Base-by-base conservation (phyloP, 2,888 invertebrate species). In the Athrips mouffetella region DNA sequence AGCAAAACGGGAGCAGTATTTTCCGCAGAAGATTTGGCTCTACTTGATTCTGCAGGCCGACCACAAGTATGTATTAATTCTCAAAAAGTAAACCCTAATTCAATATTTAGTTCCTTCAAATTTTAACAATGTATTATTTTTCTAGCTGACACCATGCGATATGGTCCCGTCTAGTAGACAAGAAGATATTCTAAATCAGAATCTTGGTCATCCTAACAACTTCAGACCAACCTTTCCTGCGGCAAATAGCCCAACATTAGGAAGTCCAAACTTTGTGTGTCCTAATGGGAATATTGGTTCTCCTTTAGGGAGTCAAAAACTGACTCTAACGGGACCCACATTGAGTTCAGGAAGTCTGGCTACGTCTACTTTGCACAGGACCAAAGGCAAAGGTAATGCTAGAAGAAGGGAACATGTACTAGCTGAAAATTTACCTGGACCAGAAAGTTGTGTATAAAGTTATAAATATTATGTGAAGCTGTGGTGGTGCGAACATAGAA, bases 391-490 rank as follows among this genome's bases (percentile, higher is more conserved):
- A 84, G 73, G 75, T 1, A 82, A 82, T 49, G 75, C 77, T 2
- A 65, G 91, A 63, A 89, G 92, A 76, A 91, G 92, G 82, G 94
- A 94, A 77, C 94, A 93, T 70, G 94, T 95, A 50, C 91, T 96
- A 65, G 94, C 95, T 45, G 95, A 95, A 76, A 93, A 94, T 61
- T 91, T 96, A 76, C 96, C 96, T 23, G 96, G 96, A 52, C 96
- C 95, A 33, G 96, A 96, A 79, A 96, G 95, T 88, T 96, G 96
- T 87, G 96, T 96, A 74, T 96, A 65, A 76, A 68, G 40, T n/a
- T n/a, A n/a, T n/a, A n/a, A n/a, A n/a, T n/a, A n/a, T n/a, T n/a
- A n/a, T n/a, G n/a, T 40, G 52, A 21, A 37, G 18, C 13, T 51
- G 51, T 54, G 37, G 51, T 54, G 37, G 49, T 46, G 33, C 49